These are phyloP conservation scores for Yponomeuta cagnagella DNA, from an alignment of 2,888 invertebrate species.

Conservation along the genomic window DNA sequence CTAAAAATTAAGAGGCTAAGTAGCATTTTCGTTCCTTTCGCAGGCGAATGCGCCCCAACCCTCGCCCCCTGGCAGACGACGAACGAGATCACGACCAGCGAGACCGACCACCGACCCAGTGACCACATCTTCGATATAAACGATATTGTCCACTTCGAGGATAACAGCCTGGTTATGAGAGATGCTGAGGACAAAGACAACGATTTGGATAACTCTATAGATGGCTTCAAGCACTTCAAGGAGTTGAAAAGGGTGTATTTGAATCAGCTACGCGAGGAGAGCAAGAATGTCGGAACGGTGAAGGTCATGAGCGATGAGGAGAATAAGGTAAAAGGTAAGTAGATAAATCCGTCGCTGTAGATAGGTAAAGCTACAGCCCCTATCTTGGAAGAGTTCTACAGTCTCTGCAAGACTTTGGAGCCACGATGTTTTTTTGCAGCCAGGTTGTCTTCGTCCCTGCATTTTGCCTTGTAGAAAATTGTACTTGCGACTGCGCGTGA, in stretches of 20 bases:
- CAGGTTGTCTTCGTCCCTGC: too few relatives aligned
- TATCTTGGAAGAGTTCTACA: too few relatives aligned
- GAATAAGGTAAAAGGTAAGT: constrained; percentile 29
- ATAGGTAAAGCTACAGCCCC: neutral
- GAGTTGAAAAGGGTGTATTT: constrained; percentile 19
- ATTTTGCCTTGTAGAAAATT: too few relatives aligned
- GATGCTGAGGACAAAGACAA: constrained; percentile 47
- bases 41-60: constrained; percentile 68
- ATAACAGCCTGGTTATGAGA: constrained; percentile 67
- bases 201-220: constrained; percentile 53
- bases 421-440: too few relatives aligned
- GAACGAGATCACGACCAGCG: constrained; percentile 50
- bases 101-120: constrained; percentile 33
- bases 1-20: neutral
- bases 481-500: too few relatives aligned
- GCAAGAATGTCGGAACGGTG: constrained; percentile 24
- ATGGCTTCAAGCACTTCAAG: constrained; percentile 35
- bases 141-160: constrained; percentile 66
- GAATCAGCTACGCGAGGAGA: neutral
- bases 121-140: constrained; percentile 61
- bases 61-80: constrained; percentile 57
- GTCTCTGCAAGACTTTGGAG: too few relatives aligned
- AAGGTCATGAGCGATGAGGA: constrained; percentile 28
- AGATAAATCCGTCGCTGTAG: neutral
- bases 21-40: neutral